A percentile compares a stretch with the other conserved stretches of the same genome.
phyloP scores from a whole-genome alignment of 2,113 vertebrate species.

The Nothoprocta perdicaria region DNA sequence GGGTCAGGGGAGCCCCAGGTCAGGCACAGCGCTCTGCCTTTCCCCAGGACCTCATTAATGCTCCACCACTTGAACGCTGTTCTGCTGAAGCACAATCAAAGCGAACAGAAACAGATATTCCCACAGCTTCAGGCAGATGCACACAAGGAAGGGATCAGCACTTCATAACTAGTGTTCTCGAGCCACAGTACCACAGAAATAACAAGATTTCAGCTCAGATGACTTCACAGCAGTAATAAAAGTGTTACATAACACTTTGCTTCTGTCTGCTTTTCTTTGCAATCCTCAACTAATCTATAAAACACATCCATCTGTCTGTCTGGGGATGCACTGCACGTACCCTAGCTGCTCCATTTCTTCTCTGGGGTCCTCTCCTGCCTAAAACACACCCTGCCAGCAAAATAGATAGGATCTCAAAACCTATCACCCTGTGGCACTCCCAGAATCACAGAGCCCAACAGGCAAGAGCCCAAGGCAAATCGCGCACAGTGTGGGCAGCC shows the following conservation, averaged over 20 bases:
- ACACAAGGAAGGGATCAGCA: background rate
- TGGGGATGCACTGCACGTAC: background rate
- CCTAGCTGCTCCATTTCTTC: background rate
- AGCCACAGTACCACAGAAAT: background rate
- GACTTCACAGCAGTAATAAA: constrained; percentile 44
- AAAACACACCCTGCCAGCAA: background rate
- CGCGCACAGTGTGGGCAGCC: no score
- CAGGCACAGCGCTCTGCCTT: background rate
- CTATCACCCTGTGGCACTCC: no score
- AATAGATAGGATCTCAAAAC: no score
- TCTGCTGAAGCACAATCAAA: background rate
- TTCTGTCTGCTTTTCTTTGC: constrained; percentile 20
- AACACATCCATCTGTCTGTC: background rate
- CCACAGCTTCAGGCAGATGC: background rate
- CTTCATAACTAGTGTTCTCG: background rate
- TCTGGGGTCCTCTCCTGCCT: background rate
- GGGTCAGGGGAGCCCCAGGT: fast-evolving
- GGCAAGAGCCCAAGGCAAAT: no score
- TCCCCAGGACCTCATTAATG: background rate
- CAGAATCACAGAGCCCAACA: no score
- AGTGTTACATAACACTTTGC: constrained; percentile 63
- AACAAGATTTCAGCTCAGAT: constrained; percentile 32
- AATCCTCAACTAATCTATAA: constrained; percentile 17
- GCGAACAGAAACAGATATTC: background rate
- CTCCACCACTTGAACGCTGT: background rate